Evolutionary conservation across 2,797 vertebrate genomes (phyloP), one percentile per base, ranked within the genome.

Genomic region (Alouatta caraya): DNA sequence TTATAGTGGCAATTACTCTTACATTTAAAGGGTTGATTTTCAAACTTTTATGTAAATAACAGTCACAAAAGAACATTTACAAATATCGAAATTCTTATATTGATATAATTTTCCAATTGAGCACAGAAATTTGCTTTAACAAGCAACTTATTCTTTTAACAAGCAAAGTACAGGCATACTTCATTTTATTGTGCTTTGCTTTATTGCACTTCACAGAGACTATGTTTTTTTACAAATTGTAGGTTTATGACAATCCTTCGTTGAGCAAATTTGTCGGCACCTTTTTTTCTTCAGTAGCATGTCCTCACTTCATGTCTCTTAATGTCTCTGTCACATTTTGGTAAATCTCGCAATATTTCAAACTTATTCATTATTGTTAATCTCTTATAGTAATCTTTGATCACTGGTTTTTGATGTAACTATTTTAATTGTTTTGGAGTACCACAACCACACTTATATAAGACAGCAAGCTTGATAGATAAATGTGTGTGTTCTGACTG

Each of bases 11-110:
- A 76, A 21, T 79, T 90, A 64, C 55, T 81, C 50, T 85, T 59
- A 61, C 12, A 86, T 92, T 82, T 73, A 90, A 94, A n/a, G 5
- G 67, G 88, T 57, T 94, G 24, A 81, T 96, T 96, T 61, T 89
- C 37, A 94, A 67, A 84, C 59, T 86, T 96, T 67, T 83, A 13
- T 93, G 46, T 93, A 97, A 95, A 19, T 96, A 95, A 64, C 5
- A 88, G 46, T 95, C 30, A 57, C 59, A 76, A 59, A 93, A 79
- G n/a, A 6, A 12, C 80, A 78, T 93, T 87, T 97, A 42, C 21
- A 75, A 79, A 61, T 67, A 90, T 64, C 90, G 8, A 79, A 8
- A 50, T 30, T 91, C 2, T 73, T 92, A 21, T 30, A 79, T 82
- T 87, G 12, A 88, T 93, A 33, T 90, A 57, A 39, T 88, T 92